phyloP scores from a whole-genome alignment of 1,140 invertebrate genomes.

The Stegodyphus dumicola region DNA sequence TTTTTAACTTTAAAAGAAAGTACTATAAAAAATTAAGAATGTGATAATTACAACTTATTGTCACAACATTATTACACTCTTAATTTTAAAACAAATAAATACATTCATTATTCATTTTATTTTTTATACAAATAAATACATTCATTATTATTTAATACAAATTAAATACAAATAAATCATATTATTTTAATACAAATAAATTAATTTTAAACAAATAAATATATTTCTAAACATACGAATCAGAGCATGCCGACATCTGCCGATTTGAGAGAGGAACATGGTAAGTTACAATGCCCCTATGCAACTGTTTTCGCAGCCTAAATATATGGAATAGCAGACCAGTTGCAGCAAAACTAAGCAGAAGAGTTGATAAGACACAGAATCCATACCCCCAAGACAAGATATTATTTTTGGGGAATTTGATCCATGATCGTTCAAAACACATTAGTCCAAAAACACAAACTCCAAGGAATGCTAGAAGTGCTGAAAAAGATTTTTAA shows the following conservation, averaged over 20 bases:
- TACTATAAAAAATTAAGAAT: no score
- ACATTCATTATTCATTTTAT: no score
- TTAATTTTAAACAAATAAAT: no score
- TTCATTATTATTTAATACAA: no score
- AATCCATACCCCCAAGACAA: conserved; percentile 95
- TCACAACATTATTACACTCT: no score
- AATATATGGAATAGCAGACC: conserved; percentile 23
- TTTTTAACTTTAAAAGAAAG: no score
- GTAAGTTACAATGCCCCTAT: conserved; percentile 24
- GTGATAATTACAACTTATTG: no score
- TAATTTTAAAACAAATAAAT: no score
- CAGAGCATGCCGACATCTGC: neutral
- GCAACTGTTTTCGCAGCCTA: conserved; percentile 18
- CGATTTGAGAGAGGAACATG: conserved; percentile 23
- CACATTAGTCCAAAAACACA: conserved; percentile 90
- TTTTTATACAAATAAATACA: no score
- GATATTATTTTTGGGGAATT: conserved; percentile 95
- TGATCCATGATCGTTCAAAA: conserved; percentile 90
- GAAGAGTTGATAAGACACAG: conserved; percentile 84
- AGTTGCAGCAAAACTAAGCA: conserved; percentile 75
- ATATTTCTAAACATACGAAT: no score
- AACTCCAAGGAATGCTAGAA: conserved; percentile 77
- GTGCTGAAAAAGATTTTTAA: conserved; percentile 40
- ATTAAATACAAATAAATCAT: no score
- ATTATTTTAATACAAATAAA: no score